These are phyloP conservation scores for Stegostoma tigrinum DNA, from an alignment of 2,113 vertebrate species.

Conservation along the genomic window DNA sequence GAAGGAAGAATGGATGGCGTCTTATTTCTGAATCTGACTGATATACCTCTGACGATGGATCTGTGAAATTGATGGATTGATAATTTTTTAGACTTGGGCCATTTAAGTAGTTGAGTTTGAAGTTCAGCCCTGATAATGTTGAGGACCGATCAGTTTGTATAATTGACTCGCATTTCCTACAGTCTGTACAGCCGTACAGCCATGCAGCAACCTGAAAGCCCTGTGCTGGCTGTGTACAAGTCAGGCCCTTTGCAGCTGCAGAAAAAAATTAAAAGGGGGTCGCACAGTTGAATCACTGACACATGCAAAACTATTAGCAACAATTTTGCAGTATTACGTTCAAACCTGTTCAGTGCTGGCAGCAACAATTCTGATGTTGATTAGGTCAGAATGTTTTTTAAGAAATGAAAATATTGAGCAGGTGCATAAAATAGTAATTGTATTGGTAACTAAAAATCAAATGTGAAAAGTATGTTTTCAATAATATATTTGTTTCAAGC, in stretches of 20 bases:
- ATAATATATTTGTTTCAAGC: neutral
- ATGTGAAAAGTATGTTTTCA: neutral
- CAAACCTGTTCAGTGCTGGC: neutral
- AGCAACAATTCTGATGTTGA: neutral
- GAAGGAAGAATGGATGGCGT: neutral
- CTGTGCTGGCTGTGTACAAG: neutral
- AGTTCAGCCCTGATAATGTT: neutral
- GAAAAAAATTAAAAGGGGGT: neutral
- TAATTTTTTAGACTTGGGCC: no score
- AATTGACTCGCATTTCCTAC: neutral
- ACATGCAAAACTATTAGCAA: neutral
- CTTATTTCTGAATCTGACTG: neutral
- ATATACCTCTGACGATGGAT: neutral
- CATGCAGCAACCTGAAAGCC: neutral
- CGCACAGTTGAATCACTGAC: no score
- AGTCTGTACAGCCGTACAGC: neutral
- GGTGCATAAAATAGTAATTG: neutral
- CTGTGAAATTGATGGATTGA: neutral
- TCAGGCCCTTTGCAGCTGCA: neutral
- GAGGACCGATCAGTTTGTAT: neutral
- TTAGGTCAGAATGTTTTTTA: neutral
- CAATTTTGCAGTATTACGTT: neutral
- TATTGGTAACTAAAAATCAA: constrained; percentile 1
- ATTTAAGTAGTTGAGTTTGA: neutral
- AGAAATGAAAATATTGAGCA: neutral